Conservation (phyloP, 2,113 vertebrate species). For the Ceuthmochares aereus region DNA sequence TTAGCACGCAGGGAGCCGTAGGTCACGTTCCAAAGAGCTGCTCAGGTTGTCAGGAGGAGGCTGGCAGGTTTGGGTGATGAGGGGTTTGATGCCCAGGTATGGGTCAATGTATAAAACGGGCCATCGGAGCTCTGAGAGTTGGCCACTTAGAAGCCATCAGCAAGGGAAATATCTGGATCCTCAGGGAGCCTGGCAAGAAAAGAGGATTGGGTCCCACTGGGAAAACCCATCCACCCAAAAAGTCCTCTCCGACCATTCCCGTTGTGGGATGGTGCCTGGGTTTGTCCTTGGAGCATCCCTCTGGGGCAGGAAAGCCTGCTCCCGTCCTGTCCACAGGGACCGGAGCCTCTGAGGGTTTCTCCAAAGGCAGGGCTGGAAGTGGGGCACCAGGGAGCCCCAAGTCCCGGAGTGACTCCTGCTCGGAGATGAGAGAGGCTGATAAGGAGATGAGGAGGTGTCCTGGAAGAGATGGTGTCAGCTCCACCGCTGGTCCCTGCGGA, state of each 20-base stretch:
- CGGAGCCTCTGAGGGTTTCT: neutral
- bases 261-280: neutral
- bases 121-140: neutral
- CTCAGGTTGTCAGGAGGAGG: neutral
- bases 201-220: fast-evolving
- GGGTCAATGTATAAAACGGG: neutral
- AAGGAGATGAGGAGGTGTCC: neutral
- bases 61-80: neutral
- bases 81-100: neutral
- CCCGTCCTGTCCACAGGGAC: fast-evolving
- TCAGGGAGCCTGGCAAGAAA: neutral
- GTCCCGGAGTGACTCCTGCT: fast-evolving
- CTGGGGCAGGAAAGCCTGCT: fast-evolving
- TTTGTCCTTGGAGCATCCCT: neutral
- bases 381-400: fast-evolving
- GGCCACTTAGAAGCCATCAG: neutral
- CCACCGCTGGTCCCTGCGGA: neutral
- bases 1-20: fast-evolving
- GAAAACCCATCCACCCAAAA: neutral
- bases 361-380: neutral
- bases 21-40: neutral
- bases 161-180: neutral
- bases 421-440: neutral
- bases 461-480: neutral
- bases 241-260: neutral